Evolutionary conservation across 2,797 vertebrate species (phyloP).

Genomic region (Enteromius unitaeniatus): DNA sequence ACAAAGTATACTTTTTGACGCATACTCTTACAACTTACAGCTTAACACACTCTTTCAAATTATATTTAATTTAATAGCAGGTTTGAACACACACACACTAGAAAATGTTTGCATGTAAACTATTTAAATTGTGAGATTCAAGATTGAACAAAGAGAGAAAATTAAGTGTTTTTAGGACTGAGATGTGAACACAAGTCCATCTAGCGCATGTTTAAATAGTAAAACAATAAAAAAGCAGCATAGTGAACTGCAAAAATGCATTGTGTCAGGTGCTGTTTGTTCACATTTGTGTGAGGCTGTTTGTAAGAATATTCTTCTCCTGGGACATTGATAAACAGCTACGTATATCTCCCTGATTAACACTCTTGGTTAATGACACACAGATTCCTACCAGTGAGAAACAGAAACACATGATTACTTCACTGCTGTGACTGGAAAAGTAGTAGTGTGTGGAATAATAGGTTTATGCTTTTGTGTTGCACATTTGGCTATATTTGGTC

Average conservation of each 20-base stretch:
- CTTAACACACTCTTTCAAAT: neutral
- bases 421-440: neutral
- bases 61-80: neutral
- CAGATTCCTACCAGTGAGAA: neutral
- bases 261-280: neutral
- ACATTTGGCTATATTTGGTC: neutral
- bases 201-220: neutral
- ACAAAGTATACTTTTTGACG: neutral
- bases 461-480: neutral
- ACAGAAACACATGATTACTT: neutral
- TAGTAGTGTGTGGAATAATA: neutral
- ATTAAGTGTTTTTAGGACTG: neutral
- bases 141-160: neutral
- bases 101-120: neutral
- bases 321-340: constrained; percentile 32
- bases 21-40: neutral
- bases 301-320: constrained; percentile 3
- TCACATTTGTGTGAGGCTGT: constrained; percentile 2
- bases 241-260: neutral
- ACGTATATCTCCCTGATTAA: constrained; percentile 2
- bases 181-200: neutral
- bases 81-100: neutral
- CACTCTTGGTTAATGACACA: neutral
- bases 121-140: neutral
- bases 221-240: neutral